A percentile compares a stretch with the other conserved stretches of the same genome.
These are phyloP conservation scores for Tricholaema leucomelas DNA, from an alignment of 2,113 vertebrate genomes.

Conservation along the genomic window DNA sequence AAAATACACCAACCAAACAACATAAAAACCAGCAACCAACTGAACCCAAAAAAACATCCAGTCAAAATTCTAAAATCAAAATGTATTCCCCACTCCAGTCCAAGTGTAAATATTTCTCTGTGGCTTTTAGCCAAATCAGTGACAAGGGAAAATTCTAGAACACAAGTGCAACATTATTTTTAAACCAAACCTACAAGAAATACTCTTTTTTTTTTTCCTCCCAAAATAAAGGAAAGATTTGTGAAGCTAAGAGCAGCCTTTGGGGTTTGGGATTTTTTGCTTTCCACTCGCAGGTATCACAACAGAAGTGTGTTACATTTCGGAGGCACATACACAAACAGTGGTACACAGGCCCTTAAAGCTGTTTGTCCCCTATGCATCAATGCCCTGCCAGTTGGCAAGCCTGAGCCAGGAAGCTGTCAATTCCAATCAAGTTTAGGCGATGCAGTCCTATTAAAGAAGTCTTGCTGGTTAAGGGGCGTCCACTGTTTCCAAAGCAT, in stretches of 20 bases:
- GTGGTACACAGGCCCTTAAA: constrained; percentile 72
- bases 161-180: neutral
- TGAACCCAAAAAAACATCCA: neutral
- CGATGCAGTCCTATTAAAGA: constrained; percentile 87
- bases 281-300: constrained; percentile 9
- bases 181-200: neutral
- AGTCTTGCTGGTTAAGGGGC: constrained; percentile 87
- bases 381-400: constrained; percentile 92
- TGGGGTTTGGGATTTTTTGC: neutral
- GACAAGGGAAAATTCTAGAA: neutral
- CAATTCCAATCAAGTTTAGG: constrained; percentile 93
- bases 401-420: constrained; percentile 94
- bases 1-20: too few relatives aligned
- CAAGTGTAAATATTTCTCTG: neutral
- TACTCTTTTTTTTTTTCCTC: neutral
- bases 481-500: constrained; percentile 95
- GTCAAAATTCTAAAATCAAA: neutral
- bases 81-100: too few relatives aligned
- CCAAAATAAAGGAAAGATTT: neutral
- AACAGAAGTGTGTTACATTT: constrained; percentile 49
- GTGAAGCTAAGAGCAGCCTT: neutral
- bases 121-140: neutral
- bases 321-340: constrained; percentile 75
- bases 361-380: constrained; percentile 80
- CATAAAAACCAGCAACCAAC: too few relatives aligned